Percentiles rank a stretch among this genome's conserved stretches.
Evolutionary conservation across 2,113 vertebrate genomes (phyloP).

Genomic region (Mus musculus): DNA sequence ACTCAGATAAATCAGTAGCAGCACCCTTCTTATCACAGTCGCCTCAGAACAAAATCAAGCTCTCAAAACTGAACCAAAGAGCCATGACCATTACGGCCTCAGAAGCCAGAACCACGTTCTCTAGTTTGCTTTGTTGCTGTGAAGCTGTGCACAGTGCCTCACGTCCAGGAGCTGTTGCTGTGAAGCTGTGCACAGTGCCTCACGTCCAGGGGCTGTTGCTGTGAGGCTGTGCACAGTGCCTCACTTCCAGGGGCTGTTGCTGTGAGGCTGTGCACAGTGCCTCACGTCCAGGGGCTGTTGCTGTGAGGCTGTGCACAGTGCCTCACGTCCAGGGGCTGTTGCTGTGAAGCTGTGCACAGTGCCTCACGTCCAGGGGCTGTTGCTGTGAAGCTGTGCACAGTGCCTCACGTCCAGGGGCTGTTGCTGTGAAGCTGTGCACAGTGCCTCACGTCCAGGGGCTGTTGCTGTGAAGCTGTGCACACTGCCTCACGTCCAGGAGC

Average conservation of each 20-base stretch:
- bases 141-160: background rate
- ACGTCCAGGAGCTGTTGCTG: background rate
- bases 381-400: background rate
- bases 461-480: background rate
- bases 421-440: background rate
- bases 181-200: background rate
- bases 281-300: background rate
- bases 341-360: background rate
- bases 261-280: background rate
- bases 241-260: background rate
- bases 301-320: background rate
- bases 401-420: background rate
- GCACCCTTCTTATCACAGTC: slow-evolving; percentile 62
- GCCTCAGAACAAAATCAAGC: slow-evolving; percentile 28
- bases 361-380: background rate
- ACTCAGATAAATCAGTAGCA: slow-evolving; percentile 71
- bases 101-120: background rate
- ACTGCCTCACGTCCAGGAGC: background rate
- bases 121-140: background rate
- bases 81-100: slow-evolving; percentile 48
- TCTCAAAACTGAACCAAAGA: slow-evolving; percentile 48
- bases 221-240: background rate
- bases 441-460: background rate
- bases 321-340: background rate
- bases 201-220: background rate